These are phyloP conservation scores for Mantis religiosa DNA, from an alignment of 2,888 invertebrate genomes.

Conservation along the genomic window DNA sequence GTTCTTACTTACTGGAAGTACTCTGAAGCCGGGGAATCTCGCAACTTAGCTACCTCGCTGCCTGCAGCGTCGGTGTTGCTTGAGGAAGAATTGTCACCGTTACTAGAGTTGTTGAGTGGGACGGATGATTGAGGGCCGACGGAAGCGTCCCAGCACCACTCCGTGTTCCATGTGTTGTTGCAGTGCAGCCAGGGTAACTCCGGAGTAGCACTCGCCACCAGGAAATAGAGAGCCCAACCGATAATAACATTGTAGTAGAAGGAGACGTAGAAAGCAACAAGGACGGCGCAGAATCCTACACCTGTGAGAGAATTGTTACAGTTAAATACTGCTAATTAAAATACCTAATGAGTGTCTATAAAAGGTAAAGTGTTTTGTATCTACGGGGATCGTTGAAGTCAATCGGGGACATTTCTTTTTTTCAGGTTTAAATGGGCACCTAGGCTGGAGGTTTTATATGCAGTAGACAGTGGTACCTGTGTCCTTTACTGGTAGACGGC, in stretches of 20 bases:
- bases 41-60: constrained; percentile 3
- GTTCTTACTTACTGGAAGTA: constrained; percentile 65
- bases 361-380: too few relatives aligned
- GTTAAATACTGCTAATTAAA: neutral
- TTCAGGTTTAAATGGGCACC: too few relatives aligned
- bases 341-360: too few relatives aligned
- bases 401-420: too few relatives aligned
- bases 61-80: constrained; percentile 28
- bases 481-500: too few relatives aligned
- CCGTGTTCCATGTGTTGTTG: constrained; percentile 77
- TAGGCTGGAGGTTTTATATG: too few relatives aligned
- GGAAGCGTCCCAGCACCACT: constrained; percentile 58
- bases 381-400: too few relatives aligned
- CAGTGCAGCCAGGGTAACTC: constrained; percentile 79
- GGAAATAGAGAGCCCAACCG: constrained; percentile 78
- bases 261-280: constrained; percentile 75
- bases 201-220: constrained; percentile 63
- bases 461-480: too few relatives aligned
- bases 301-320: constrained; percentile 46
- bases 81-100: constrained; percentile 23
- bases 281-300: constrained; percentile 73
- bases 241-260: constrained; percentile 84
- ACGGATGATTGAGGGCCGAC: constrained; percentile 36
- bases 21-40: constrained; percentile 68
- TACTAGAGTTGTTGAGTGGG: constrained; percentile 41